Evolutionary conservation across 2,113 vertebrate genomes (phyloP).

Genomic region (Uropsilus gracilis): DNA sequence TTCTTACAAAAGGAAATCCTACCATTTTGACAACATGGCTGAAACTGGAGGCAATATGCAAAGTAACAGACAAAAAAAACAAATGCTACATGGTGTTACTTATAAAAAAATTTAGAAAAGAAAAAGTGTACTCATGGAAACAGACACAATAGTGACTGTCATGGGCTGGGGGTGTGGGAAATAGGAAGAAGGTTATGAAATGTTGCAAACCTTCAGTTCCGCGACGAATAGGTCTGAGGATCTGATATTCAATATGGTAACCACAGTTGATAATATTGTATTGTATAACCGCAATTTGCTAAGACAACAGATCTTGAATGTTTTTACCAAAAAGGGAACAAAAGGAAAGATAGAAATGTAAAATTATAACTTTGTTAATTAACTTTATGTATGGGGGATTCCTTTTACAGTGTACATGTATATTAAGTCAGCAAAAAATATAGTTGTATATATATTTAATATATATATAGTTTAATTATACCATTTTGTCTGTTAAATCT

Average conservation of each 20-base stretch:
- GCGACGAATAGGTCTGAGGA: background rate
- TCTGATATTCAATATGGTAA: background rate
- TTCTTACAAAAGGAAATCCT: background rate
- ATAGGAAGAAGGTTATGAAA: background rate
- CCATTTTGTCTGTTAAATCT: background rate
- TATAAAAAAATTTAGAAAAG: background rate
- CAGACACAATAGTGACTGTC: background rate
- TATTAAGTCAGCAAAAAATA: background rate
- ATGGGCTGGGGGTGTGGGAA: background rate
- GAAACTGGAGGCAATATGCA: background rate
- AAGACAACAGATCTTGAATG: background rate
- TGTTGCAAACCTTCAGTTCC: background rate
- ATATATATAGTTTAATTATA: too few species aligned
- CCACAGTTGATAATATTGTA: background rate
- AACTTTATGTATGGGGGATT: background rate
- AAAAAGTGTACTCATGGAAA: background rate
- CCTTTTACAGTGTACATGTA: background rate
- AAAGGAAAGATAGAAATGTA: background rate
- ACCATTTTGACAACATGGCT: background rate
- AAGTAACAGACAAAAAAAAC: background rate
- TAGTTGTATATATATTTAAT: background rate
- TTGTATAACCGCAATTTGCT: background rate
- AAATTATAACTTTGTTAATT: background rate
- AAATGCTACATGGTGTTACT: background rate
- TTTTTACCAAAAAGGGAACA: background rate